Conservation (phyloP, 2,113 vertebrate species). For the Hirundichthys speculiger region DNA sequence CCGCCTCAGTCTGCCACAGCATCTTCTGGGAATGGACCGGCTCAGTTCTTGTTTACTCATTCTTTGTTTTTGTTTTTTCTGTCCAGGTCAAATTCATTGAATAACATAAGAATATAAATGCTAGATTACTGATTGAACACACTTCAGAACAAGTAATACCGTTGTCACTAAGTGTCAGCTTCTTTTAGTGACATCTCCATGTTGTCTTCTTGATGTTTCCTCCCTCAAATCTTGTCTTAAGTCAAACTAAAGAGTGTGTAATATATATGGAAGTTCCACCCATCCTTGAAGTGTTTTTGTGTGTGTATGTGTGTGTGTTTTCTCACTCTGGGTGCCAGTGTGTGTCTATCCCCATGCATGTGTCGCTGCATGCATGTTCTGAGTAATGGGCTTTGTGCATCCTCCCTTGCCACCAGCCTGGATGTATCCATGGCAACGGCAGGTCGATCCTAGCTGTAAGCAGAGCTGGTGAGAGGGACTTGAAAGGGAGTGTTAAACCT, state of each 20-base stretch:
- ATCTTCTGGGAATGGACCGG: constrained; percentile 39
- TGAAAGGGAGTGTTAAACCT: constrained; percentile 76
- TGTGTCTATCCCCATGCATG: constrained; percentile 24
- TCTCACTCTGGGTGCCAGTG: neutral
- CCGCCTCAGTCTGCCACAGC: constrained; percentile 26
- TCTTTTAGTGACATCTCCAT: constrained; percentile 27
- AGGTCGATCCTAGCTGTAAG: constrained; percentile 74
- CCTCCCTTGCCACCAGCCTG: constrained; percentile 64
- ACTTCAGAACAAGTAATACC: constrained; percentile 32
- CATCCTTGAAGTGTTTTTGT: neutral
- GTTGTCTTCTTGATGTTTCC: constrained; percentile 17
- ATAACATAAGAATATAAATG: constrained; percentile 51
- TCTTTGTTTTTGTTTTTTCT: constrained; percentile 43
- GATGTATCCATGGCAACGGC: constrained; percentile 82
- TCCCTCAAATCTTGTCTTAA: constrained; percentile 7
- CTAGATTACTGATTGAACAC: constrained; percentile 43
- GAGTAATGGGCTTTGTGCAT: constrained; percentile 74
- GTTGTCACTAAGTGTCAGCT: constrained; percentile 16
- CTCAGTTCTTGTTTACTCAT: constrained; percentile 37
- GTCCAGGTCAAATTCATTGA: constrained; percentile 10
- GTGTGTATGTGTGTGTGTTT: neutral
- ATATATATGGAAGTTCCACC: constrained; percentile 19
- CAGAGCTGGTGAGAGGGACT: constrained; percentile 69
- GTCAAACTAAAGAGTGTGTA: constrained; percentile 20
- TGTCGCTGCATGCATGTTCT: constrained; percentile 53